Percentiles rank a stretch among this genome's conserved stretches.
These are phyloP conservation scores for Orthosia incerta DNA, from an alignment of 2,888 invertebrate species.

Conservation along the genomic window DNA sequence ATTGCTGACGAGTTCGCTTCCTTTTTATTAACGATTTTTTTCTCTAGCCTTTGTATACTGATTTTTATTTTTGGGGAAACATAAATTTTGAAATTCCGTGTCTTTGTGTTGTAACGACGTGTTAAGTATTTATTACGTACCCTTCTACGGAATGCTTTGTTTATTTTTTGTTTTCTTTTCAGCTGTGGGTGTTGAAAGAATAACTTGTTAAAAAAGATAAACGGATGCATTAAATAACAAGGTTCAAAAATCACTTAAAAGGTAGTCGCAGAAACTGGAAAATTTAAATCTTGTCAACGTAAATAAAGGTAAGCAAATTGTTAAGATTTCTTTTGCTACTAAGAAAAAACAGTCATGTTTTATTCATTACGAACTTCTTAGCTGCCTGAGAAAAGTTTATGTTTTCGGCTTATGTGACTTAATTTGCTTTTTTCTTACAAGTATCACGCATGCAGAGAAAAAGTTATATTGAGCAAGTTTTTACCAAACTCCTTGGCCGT, in stretches of 20 bases:
- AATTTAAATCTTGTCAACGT: not conserved
- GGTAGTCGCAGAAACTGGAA: not conserved
- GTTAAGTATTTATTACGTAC: slow-evolving; percentile 54
- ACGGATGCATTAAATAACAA: not conserved
- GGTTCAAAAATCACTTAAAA: not conserved
- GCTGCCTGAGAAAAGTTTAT: not conserved
- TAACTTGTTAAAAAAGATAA: not conserved
- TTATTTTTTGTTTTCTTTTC: slow-evolving; percentile 1
- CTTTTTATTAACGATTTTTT: slow-evolving; percentile 81
- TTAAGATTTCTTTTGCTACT: not conserved
- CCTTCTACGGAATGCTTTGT: slow-evolving; percentile 27
- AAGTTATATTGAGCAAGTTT: too few species aligned
- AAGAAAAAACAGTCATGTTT: not conserved
- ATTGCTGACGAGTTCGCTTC: slow-evolving; percentile 87
- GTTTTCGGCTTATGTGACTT: not conserved
- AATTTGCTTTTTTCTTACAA: too few species aligned
- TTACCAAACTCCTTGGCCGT: too few species aligned
- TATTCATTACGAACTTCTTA: not conserved
- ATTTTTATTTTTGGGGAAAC: slow-evolving; percentile 68
- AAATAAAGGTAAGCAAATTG: slow-evolving; percentile 2
- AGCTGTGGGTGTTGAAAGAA: not conserved
- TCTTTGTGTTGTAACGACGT: slow-evolving; percentile 54
- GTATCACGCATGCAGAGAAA: too few species aligned
- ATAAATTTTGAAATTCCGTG: slow-evolving; percentile 61
- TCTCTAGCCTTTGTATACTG: slow-evolving; percentile 72